Percentiles rank a stretch among this genome's conserved stretches.
Evolutionary conservation across 2,888 invertebrate genomes (phyloP).

Genomic region (Pseudococcus jackbeardsleyi): DNA sequence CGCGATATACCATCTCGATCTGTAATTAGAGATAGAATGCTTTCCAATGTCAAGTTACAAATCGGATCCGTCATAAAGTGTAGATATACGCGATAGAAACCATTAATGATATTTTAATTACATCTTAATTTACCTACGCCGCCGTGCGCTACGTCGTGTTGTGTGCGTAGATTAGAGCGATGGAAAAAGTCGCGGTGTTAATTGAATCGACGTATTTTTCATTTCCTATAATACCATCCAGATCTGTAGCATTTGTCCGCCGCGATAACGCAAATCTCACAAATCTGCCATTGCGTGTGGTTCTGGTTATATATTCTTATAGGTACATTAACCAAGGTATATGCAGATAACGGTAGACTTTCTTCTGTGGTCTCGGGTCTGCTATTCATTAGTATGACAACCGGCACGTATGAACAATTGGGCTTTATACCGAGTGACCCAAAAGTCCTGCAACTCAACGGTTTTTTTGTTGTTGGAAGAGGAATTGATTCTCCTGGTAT

Average conservation of each 20-base stretch:
- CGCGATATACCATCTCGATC: neutral
- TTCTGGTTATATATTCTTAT: neutral
- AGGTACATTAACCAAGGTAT: neutral
- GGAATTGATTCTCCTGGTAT: too few species aligned
- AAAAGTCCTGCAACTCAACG: too few species aligned
- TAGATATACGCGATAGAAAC: neutral
- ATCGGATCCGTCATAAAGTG: neutral
- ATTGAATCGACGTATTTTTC: neutral
- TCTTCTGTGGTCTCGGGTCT: neutral
- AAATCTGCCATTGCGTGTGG: neutral
- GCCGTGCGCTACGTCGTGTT: too few species aligned
- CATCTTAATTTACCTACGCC: neutral
- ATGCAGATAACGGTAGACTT: constrained; percentile 21
- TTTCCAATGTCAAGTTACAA: constrained; percentile 5
- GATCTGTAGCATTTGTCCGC: neutral
- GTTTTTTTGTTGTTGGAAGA: too few species aligned
- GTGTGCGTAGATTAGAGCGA: neutral
- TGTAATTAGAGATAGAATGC: constrained; percentile 2
- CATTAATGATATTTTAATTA: constrained; percentile 28
- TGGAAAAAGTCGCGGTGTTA: neutral
- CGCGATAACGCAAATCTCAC: neutral
- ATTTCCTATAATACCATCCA: neutral
- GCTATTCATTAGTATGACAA: constrained; percentile 25
- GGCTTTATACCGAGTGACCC: too few species aligned
- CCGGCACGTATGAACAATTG: constrained; percentile 12